Evolutionary conservation across 2,797 vertebrate species (phyloP).

Genomic region (Alca torda): DNA sequence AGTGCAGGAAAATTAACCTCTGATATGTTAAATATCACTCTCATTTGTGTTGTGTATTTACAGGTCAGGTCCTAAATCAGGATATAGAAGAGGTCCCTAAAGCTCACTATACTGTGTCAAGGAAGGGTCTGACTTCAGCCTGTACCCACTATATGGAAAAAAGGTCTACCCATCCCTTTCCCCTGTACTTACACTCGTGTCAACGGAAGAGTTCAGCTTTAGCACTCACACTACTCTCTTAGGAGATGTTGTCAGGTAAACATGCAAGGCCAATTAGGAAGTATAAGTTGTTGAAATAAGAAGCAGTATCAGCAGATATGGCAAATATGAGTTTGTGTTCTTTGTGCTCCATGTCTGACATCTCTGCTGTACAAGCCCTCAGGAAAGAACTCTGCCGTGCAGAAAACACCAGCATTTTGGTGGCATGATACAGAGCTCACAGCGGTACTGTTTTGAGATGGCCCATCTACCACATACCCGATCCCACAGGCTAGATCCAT

Average conservation of each 20-base stretch:
- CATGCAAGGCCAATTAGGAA: not conserved
- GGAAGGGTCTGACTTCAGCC: not conserved
- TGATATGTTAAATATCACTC: not conserved
- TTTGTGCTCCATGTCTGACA: not conserved
- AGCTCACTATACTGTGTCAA: not conserved
- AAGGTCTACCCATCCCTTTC: not conserved
- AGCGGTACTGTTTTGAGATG: not conserved
- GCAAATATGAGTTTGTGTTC: not conserved
- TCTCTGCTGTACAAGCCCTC: not conserved
- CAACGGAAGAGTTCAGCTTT: not conserved
- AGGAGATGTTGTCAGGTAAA: not conserved
- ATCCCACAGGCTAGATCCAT: not conserved
- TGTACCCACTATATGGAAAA: not conserved
- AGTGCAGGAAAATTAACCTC: not conserved
- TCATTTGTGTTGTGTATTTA: not conserved
- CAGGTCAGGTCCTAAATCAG: not conserved
- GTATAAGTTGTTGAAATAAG: not conserved
- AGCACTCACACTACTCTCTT: not conserved
- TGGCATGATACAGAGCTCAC: not conserved
- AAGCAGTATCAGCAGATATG: not conserved
- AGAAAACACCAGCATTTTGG: not conserved
- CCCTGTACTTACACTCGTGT: not conserved
- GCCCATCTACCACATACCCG: not conserved
- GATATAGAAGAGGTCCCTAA: not conserved
- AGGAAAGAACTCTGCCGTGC: not conserved